phyloP scores from a whole-genome alignment of 2,888 invertebrate genomes.

The Chymomyza caudatula region DNA sequence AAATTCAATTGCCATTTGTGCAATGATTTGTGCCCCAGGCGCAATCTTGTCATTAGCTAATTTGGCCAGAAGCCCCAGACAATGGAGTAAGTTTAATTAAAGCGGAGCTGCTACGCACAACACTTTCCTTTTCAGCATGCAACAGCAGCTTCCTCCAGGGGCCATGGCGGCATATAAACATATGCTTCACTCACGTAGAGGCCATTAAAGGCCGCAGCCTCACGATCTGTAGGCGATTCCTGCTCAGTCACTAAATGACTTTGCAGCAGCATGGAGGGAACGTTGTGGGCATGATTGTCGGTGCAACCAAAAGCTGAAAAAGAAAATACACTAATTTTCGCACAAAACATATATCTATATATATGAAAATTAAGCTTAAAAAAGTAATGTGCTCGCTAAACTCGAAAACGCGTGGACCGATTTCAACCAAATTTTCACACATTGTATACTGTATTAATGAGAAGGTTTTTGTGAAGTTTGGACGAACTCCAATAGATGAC shows the following conservation, averaged over 20 bases:
- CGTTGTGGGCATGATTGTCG: too few relatives aligned
- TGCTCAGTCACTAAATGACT: constrained; percentile 10
- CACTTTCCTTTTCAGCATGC: constrained; percentile 56
- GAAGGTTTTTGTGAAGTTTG: too few relatives aligned
- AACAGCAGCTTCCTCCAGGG: constrained; percentile 7
- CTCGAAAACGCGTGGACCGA: too few relatives aligned
- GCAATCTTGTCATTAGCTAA: constrained; percentile 60
- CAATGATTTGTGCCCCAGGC: constrained; percentile 21
- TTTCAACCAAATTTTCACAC: too few relatives aligned
- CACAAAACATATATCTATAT: too few relatives aligned
- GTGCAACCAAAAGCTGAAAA: not conserved
- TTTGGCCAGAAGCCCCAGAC: constrained; percentile 50
- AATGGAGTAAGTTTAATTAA: constrained; percentile 60
- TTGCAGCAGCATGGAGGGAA: not conserved
- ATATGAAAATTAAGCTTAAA: too few relatives aligned
- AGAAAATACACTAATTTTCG: not conserved
- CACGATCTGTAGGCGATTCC: constrained; percentile 45
- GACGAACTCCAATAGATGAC: too few relatives aligned
- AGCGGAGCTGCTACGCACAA: constrained; percentile 26
- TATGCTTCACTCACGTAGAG: constrained; percentile 66
- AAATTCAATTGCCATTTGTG: constrained; percentile 5
- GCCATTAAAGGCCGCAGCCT: constrained; percentile 71
- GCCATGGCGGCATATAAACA: too few relatives aligned
- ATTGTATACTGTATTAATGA: too few relatives aligned
- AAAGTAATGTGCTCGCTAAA: too few relatives aligned